Evolutionary conservation across 2,113 vertebrate genomes (phyloP), one percentile per base, ranked within the genome.

Genomic region (human): DNA sequence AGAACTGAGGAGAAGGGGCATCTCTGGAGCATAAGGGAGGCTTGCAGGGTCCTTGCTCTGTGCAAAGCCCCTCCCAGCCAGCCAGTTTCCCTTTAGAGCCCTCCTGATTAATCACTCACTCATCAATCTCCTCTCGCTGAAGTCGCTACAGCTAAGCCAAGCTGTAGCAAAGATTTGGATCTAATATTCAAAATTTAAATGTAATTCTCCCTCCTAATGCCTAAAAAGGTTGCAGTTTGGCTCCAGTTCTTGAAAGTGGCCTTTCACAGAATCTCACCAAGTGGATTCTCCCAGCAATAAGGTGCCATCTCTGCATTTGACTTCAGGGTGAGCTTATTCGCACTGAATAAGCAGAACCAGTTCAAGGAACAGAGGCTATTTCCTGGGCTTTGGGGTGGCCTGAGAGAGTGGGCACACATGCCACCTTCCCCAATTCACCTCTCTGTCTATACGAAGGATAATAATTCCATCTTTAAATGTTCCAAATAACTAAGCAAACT

Each of bases 141-240:
- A 1, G 12, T 2, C 50, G 10, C 23, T 18, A 17, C 6, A 1
- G 4, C 66, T n/a, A 0, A 10, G 1, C 22, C n/a, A 52, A 22
- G 5, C 38, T 5, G 22, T 20, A 64, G 3, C 1, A 8, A 79
- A 48, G 32, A 38, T 43, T 27, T 20, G 25, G 35, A 25, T 45
- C 40, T 38, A n/a, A n/a, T 20, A 70, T 13, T 4, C 61, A 35
- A 8, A 20, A 18, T 32, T 3, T 13, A 22, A 55, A 5, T 11
- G 0, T 10, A 1, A 45, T 75, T 55, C 6, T 38, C 9, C 6
- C 25, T 66, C 27, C 75, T 18, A 4, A 14, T 8, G 11, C 38
- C 22, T 20, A 32, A 12, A 8, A n/a, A 27, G 17, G 32, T 50
- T 64, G 10, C 17, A 11, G 5, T 57, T 59, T 52, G 22, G 30